These are phyloP conservation scores for Macrochelys suwanniensis DNA, from an alignment of 2,797 vertebrate species.

Conservation along the genomic window DNA sequence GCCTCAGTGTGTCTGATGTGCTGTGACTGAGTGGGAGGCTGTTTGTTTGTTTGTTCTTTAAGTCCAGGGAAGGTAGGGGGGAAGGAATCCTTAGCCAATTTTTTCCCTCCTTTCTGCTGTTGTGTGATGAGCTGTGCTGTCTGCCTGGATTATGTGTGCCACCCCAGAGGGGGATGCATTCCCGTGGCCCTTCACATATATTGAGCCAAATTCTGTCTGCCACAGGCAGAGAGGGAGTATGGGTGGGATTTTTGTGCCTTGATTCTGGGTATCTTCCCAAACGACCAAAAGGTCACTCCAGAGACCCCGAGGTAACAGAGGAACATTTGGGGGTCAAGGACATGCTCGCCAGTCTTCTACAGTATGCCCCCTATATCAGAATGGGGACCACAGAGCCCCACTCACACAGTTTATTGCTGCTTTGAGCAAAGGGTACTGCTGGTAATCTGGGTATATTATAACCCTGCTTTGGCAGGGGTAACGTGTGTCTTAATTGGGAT, in stretches of 20 bases:
- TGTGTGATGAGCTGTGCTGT: background rate
- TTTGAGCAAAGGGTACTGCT: background rate
- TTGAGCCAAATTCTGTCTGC: background rate
- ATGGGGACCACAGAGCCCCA: background rate
- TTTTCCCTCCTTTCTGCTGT: accelerated
- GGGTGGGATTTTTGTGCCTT: no score
- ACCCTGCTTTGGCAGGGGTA: background rate
- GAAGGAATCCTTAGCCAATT: background rate
- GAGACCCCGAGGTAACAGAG: background rate
- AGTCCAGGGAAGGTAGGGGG: accelerated
- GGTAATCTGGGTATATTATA: background rate
- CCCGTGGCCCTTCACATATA: accelerated
- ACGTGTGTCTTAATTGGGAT: background rate
- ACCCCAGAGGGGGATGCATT: accelerated
- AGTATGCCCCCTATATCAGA: background rate
- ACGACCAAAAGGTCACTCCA: background rate
- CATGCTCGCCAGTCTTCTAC: background rate
- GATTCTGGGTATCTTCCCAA: background rate
- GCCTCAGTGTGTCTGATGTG: background rate
- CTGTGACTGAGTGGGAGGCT: background rate
- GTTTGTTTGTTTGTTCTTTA: background rate
- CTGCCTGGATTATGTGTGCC: accelerated
- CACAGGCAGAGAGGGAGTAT: background rate
- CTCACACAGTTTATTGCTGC: background rate
- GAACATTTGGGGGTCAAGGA: no score